phyloP scores from a whole-genome alignment of 1,140 invertebrate genomes.

The Drosophila arizonae region DNA sequence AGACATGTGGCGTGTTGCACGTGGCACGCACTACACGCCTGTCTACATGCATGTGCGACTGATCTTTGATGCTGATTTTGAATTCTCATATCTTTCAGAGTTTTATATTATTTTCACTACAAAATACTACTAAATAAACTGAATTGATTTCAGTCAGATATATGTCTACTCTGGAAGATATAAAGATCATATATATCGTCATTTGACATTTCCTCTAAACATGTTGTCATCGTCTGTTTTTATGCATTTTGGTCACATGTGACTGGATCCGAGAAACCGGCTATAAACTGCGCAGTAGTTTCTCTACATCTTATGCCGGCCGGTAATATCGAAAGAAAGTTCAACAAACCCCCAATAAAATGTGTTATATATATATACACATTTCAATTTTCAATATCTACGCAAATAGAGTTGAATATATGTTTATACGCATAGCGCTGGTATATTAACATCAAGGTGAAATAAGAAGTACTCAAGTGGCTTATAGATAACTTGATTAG shows the following conservation, averaged over 20 bases:
- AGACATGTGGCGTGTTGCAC: no score
- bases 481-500: conserved; percentile 22
- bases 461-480: conserved; percentile 19
- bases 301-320: not conserved
- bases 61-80: no score
- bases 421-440: not conserved
- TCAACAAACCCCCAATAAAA: conserved; percentile 12
- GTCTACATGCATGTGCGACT: no score
- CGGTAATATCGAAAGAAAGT: conserved; percentile 6
- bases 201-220: not conserved
- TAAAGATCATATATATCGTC: not conserved
- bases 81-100: no score
- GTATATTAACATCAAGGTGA: conserved; percentile 53
- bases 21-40: no score
- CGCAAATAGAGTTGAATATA: not conserved
- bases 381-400: not conserved
- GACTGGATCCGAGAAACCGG: conserved; percentile 16
- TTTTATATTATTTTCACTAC: no score
- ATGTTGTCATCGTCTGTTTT: conserved; percentile 1
- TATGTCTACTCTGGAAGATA: no score
- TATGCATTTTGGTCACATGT: not conserved
- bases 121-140: no score
- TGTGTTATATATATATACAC: not conserved
- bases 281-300: conserved; percentile 2
- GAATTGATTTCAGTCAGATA: no score